Evolutionary conservation across 2,888 invertebrate species (phyloP), one percentile per base, ranked within the genome.

Genomic region (Tholera decimalis): DNA sequence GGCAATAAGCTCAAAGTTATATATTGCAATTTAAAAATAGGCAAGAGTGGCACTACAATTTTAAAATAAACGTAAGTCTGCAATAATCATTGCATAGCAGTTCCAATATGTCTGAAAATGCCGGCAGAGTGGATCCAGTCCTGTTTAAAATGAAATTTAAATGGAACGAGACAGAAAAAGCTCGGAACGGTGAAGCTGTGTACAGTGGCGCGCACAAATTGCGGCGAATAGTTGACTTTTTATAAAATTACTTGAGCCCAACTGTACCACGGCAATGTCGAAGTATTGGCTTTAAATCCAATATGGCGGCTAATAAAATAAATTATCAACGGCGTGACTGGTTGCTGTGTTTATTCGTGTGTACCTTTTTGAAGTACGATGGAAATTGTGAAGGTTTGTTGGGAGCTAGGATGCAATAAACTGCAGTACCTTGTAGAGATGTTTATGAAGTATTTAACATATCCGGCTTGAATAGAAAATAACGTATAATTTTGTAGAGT

Each of bases 131-230:
- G 63, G 60, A 55, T 64, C 72, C 66, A 62, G 72, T 66, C 73
- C 61, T 64, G 68, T 68, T 68, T 64, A 79, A 79, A 85, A 86
- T 85, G 80, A 83, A 85, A 85, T 86, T 84, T 83, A 80, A 87
- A 84, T 83, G 85, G 82, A 84, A 84, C 76, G 77, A 80, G 80
- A 74, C 73, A 77, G 80, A 78, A 67, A 76, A 77, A 84, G 73
- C 64, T 73, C 24, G 51, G 60, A 56, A 59, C 70, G 74, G 59
- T 39, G 39, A 47, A 53, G 33, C 77, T 57, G 47, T 80, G 74
- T 73, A 73, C 76, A 62, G 78, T 53, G 37, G 73, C 70, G 51
- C 33, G 46, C 64, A 80, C 82, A 82, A 84, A 85, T 84, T 81
- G 79, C 72, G 70, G 69, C 47, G 67, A 81, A 82, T 76, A 82